A percentile compares a stretch with the other conserved stretches of the same genome.
phyloP scores from a whole-genome alignment of 1,140 invertebrate species.

The Drosophila simulans region DNA sequence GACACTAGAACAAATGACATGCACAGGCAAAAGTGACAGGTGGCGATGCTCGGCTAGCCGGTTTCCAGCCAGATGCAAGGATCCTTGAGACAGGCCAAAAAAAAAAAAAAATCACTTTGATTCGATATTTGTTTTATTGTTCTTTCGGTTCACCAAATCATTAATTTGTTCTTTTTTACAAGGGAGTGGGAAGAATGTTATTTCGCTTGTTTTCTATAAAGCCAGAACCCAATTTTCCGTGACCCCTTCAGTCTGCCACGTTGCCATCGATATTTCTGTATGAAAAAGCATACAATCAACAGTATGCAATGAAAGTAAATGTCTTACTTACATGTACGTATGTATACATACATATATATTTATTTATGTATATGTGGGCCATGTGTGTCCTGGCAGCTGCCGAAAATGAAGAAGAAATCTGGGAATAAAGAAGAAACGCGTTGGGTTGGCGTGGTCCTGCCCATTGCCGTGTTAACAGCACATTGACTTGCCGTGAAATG shows the following conservation, averaged over 20 bases:
- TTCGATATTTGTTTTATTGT: neutral
- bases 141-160: neutral
- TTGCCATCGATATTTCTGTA: slow-evolving; percentile 54
- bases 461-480: slow-evolving; percentile 66
- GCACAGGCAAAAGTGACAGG: slow-evolving; percentile 35
- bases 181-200: neutral
- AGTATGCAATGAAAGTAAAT: slow-evolving; percentile 79
- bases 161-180: neutral
- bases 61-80: slow-evolving; percentile 21
- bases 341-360: slow-evolving; percentile 10
- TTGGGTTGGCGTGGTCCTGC: slow-evolving; percentile 40
- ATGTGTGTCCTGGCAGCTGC: slow-evolving; percentile 28
- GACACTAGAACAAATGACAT: slow-evolving; percentile 52
- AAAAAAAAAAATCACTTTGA: neutral
- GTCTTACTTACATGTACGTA: slow-evolving; percentile 66
- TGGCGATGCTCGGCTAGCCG: slow-evolving; percentile 16
- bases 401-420: slow-evolving; percentile 39
- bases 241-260: neutral
- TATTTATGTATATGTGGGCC: slow-evolving; percentile 1
- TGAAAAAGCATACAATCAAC: slow-evolving; percentile 72
- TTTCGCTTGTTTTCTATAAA: slow-evolving; percentile 12
- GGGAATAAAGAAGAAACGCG: slow-evolving; percentile 14
- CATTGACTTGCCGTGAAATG: slow-evolving; percentile 72
- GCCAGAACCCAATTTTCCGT: slow-evolving; percentile 1
- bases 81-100: neutral